Percentiles rank a stretch among this genome's conserved stretches.
Evolutionary conservation across 2,888 invertebrate genomes (phyloP).

Genomic region (Hanleya hanleyi): DNA sequence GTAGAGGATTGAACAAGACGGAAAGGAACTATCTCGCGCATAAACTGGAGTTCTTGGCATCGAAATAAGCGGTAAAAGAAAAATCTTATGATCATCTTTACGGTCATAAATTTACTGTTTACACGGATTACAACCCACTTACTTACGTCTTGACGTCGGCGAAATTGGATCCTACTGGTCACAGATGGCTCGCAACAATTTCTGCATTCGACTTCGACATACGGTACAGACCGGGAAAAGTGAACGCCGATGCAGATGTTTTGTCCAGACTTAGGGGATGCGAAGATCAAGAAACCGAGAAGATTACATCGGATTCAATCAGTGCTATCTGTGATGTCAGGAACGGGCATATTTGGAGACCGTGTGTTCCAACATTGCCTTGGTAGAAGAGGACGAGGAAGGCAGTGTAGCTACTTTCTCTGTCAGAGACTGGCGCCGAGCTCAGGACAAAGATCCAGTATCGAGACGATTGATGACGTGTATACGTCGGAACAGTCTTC

Average conservation of each 20-base stretch:
- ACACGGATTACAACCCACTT: constrained; percentile 40
- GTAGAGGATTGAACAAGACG: constrained; percentile 25
- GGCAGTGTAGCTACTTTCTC: too few species aligned
- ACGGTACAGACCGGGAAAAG: constrained; percentile 33
- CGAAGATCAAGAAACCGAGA: too few species aligned
- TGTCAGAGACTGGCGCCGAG: too few species aligned
- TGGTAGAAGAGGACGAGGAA: neutral
- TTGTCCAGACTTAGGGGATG: constrained; percentile 42
- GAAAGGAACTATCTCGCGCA: constrained; percentile 32
- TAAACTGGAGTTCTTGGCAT: too few species aligned
- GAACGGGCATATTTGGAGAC: too few species aligned
- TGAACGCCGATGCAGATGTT: constrained; percentile 38
- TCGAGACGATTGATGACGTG: too few species aligned
- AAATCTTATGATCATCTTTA: constrained; percentile 22
- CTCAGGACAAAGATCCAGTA: too few species aligned
- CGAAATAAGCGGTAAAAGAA: neutral
- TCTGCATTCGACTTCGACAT: constrained; percentile 34
- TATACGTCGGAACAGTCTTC: too few species aligned
- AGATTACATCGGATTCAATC: too few species aligned
- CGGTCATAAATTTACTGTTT: constrained; percentile 25
- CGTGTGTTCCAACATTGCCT: neutral
- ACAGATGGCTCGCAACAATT: constrained; percentile 34
- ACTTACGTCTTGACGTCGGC: constrained; percentile 36
- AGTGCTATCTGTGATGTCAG: too few species aligned
- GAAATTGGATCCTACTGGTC: constrained; percentile 38